A percentile compares a stretch with the other conserved stretches of the same genome.
Evolutionary conservation across 2,797 vertebrate genomes (phyloP).

Genomic region (Perodicticus potto): DNA sequence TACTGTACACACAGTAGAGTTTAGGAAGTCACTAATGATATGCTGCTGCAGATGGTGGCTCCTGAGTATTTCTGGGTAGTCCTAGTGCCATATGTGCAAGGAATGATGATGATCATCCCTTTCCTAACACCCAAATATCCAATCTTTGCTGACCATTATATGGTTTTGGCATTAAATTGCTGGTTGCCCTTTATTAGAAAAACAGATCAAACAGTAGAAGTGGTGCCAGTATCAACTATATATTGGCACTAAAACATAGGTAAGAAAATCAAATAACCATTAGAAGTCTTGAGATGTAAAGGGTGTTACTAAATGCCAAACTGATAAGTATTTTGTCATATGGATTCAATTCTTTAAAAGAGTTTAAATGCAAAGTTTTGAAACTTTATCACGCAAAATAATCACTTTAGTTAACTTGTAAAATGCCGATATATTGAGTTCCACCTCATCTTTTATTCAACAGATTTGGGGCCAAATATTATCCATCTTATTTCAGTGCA

Average conservation of each 20-base stretch:
- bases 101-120: neutral
- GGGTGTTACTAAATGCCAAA: neutral
- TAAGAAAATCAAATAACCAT: conserved; percentile 32
- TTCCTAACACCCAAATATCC: neutral
- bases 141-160: neutral
- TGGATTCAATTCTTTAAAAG: conserved; percentile 42
- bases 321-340: neutral
- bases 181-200: conserved; percentile 22
- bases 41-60: neutral
- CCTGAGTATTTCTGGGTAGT: neutral
- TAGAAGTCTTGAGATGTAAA: neutral
- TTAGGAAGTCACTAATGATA: neutral
- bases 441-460: neutral
- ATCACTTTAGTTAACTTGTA: neutral
- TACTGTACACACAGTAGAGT: neutral
- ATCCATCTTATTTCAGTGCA: neutral
- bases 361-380: neutral
- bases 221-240: neutral
- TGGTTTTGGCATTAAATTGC: conserved; percentile 1
- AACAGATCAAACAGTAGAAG: neutral
- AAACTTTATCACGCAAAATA: neutral
- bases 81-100: neutral
- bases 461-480: neutral
- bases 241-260: neutral
- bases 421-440: neutral